These are phyloP conservation scores for Eolophus roseicapilla DNA, from an alignment of 2,113 vertebrate genomes.

Conservation along the genomic window DNA sequence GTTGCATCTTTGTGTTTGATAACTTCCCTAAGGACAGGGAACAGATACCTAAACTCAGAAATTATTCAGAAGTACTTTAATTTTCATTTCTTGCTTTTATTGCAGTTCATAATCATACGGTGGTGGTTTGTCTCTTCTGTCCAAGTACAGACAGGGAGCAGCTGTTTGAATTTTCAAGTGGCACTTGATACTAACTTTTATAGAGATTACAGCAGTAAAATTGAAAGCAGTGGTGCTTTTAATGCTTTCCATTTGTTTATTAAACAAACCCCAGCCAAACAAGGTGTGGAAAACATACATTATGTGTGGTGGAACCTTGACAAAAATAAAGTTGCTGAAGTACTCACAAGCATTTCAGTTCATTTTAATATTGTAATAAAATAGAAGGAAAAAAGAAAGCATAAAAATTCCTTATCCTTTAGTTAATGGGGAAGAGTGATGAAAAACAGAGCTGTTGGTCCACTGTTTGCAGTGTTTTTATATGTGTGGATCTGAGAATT, in stretches of 20 bases:
- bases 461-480: not conserved
- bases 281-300: accelerated
- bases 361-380: not conserved
- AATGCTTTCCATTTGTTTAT: not conserved
- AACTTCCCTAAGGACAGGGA: not conserved
- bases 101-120: not conserved
- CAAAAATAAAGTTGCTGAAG: not conserved
- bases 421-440: not conserved
- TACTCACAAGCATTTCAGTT: not conserved
- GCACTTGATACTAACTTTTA: not conserved
- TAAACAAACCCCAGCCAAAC: not conserved
- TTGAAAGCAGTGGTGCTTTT: not conserved
- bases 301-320: not conserved
- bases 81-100: not conserved
- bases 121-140: not conserved
- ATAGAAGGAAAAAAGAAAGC: not conserved
- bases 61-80: not conserved
- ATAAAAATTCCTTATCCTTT: not conserved
- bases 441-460: not conserved
- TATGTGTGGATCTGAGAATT: not conserved
- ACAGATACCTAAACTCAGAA: not conserved
- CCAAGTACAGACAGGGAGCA: not conserved
- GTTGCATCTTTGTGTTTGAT: not conserved
- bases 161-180: not conserved
- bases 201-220: not conserved